Evolutionary conservation across 2,888 invertebrate genomes (phyloP).

Genomic region (Ypsolopha sequella): DNA sequence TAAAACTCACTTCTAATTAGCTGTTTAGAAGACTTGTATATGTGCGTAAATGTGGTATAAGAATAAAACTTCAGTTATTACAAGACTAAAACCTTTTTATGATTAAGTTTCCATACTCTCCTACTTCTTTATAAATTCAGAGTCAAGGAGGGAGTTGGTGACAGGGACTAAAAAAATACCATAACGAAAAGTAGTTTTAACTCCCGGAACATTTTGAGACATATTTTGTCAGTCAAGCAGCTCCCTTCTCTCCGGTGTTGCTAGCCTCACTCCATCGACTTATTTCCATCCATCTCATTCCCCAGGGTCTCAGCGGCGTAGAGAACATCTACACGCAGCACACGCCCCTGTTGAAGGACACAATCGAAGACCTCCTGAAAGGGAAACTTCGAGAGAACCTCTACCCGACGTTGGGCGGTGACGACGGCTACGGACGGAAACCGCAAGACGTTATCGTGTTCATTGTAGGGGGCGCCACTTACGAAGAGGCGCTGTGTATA

Average conservation of each 20-base stretch:
- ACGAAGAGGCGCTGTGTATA: slow-evolving; percentile 92
- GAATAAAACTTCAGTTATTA: too few species aligned
- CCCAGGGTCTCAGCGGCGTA: slow-evolving; percentile 88
- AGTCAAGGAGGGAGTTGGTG: too few species aligned
- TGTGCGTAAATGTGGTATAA: too few species aligned
- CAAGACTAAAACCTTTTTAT: too few species aligned
- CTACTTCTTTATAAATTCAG: too few species aligned
- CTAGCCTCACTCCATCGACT: not conserved
- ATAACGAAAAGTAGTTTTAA: too few species aligned
- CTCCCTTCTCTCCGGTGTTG: not conserved
- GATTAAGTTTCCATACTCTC: too few species aligned
- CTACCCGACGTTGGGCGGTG: slow-evolving; percentile 86
- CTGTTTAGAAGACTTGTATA: too few species aligned
- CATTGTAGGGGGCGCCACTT: slow-evolving; percentile 95
- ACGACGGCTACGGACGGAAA: slow-evolving; percentile 67
- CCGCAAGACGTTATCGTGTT: slow-evolving; percentile 97
- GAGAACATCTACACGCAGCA: slow-evolving; percentile 99
- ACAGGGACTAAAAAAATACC: too few species aligned
- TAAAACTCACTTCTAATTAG: too few species aligned
- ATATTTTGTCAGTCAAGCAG: not conserved
- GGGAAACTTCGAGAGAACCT: slow-evolving; percentile 88
- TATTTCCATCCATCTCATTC: slow-evolving; percentile 1
- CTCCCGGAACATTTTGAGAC: too few species aligned
- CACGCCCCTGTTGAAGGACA: slow-evolving; percentile 90
- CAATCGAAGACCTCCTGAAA: slow-evolving; percentile 90